Evolutionary conservation across 2,797 vertebrate genomes (phyloP), one percentile per base, ranked within the genome.

Genomic region (Geotrypetes seraphini): DNA sequence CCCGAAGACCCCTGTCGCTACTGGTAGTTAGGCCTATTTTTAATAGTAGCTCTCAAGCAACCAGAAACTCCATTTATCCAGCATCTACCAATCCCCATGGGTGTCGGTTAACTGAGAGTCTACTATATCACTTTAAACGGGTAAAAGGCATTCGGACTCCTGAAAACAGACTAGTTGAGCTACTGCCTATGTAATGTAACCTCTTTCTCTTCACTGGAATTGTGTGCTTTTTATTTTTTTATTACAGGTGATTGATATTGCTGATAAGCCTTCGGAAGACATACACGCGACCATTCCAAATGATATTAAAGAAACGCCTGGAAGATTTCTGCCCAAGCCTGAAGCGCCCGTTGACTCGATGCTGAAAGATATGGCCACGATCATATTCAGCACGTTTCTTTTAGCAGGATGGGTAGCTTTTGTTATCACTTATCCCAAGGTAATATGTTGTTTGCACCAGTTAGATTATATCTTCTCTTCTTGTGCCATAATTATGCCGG

Each of bases 391-490:
- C 50, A 97, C 91, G 1, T 94, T 99, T 63, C 86, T 99, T 12
- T 72, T 99, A 39, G 84, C 95, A 7, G 92, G 96, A 57, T 98
- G 95, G 94, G 72, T 96, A 45, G 95, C 92, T 35, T 96, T 99
- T 60, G 79, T 97, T 57, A 93, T 98, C 62, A 89, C 86, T 10
- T 97, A 97, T 45, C 95, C 96, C 5, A 84, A 97, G 86, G 96
- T 91, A 72, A 71, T 17, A n/a, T n/a, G n/a, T n/a, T n/a, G n/a
- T n/a, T n/a, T n/a, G n/a, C n/a, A n/a, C n/a, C n/a, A n/a, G n/a
- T n/a, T n/a, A n/a, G n/a, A n/a, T n/a, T n/a, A n/a, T n/a, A n/a
- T n/a, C n/a, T n/a, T n/a, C n/a, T n/a, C n/a, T n/a, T n/a, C n/a
- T n/a, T n/a, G n/a, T n/a, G n/a, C n/a, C n/a, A n/a, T n/a, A n/a